Base-by-base conservation (phyloP, 1,140 invertebrate species). In the Metopolophium dirhodum region DNA sequence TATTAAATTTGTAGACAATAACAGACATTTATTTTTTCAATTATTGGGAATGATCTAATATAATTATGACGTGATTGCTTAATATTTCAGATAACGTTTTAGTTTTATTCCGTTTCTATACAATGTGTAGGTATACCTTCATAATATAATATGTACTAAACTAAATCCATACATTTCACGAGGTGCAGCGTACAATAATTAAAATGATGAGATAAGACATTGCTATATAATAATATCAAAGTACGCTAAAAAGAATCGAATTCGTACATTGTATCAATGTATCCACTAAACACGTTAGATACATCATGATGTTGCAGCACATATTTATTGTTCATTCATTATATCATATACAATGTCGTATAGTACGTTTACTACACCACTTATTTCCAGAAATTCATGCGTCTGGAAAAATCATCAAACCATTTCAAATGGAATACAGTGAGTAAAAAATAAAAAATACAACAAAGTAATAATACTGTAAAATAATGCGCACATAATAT, bases 381-480 rank as follows among this genome's bases (percentile, higher is more conserved):
- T 92, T 51, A n/a, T 92, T 83, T 35, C 61, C 18, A 83, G 35
- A 2, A 82, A 51, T 37, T 23, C 47, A 1, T 26, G n/a, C 1
- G 2, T 35, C n/a, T 83, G 45, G 91, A 92, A 37, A 92, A 51
- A n/a, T 26, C 68, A 83, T 18, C 61, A 37, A 91, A 82, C 77
- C 2, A 30, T 47, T 9, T 77, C 45, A 2, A 83, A 92, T 35
- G 68, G 47, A 89, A 89, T 57, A n/a, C 77, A 37, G 91, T 92
- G 30, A 92, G 91, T 83, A 82, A 45, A 91, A 47, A 77, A 37
- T 6, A 88, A 88, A 54, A 51, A 54, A 54, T 54, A 54, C 51
- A 54, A 23, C 0, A 4, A 7, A 54, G 20, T 45, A 54, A n/a
- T 85, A 41, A 85, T n/a, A 77, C n/a, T 77, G n/a, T 35, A 18